These are phyloP conservation scores for Eptatretus atami DNA, from an alignment of 2,797 vertebrate species.

Conservation along the genomic window DNA sequence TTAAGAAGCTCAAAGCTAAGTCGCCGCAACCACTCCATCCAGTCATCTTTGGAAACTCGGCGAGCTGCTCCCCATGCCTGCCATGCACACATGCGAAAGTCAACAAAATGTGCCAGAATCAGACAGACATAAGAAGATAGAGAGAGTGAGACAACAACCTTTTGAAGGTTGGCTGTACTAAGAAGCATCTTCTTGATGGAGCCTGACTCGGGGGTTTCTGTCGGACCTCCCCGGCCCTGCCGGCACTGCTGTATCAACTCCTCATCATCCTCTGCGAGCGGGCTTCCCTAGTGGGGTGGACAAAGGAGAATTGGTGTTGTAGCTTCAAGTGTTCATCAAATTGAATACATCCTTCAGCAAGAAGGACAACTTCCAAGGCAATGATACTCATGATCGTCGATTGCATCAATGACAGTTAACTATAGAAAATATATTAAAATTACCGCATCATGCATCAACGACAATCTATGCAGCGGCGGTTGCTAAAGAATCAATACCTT, in stretches of 20 bases:
- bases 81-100: slow-evolving; percentile 5
- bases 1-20: slow-evolving; percentile 78
- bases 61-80: slow-evolving; percentile 94
- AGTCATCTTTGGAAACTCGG: slow-evolving; percentile 93
- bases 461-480: too few relatives aligned
- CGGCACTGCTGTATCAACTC: slow-evolving; percentile 23
- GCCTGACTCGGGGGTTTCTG: slow-evolving; percentile 55
- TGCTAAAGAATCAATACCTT: slow-evolving; percentile 26
- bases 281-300: slow-evolving; percentile 35
- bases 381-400: too few relatives aligned
- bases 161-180: slow-evolving; percentile 90
- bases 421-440: too few relatives aligned
- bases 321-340: not conserved
- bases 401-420: too few relatives aligned
- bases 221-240: slow-evolving; percentile 41
- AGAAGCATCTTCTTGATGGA: slow-evolving; percentile 96
- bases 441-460: too few relatives aligned
- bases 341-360: too few relatives aligned
- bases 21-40: slow-evolving; percentile 78
- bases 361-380: too few relatives aligned
- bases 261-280: slow-evolving; percentile 81
- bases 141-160: slow-evolving; percentile 19
- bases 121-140: not conserved
- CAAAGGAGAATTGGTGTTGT: not conserved
- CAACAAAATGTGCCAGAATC: not conserved